Evolutionary conservation across 2,797 vertebrate genomes (phyloP).

Genomic region (Tenualosa ilisha): DNA sequence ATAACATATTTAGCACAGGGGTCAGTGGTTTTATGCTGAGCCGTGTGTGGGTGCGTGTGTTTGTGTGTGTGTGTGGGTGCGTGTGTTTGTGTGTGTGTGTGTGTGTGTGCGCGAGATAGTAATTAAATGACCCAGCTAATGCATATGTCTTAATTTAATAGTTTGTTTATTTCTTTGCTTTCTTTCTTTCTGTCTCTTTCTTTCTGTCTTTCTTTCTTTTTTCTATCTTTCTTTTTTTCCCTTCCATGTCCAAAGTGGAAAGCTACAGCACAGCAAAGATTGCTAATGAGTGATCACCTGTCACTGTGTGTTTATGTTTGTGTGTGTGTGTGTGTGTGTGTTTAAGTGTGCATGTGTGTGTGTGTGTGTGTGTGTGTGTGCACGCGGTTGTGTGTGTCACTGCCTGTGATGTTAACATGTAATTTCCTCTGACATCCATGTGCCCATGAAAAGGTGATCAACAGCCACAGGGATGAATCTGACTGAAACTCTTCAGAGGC

Average conservation of each 20-base stretch:
- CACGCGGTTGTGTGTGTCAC: neutral
- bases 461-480: slow-evolving; percentile 37
- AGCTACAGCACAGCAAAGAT: neutral
- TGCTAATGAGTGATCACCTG: slow-evolving; percentile 32
- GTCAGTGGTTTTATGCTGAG: slow-evolving; percentile 40
- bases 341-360: neutral
- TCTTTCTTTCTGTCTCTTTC: neutral
- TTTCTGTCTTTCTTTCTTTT: no score
- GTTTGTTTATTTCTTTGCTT: neutral
- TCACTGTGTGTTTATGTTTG: slow-evolving; percentile 7
- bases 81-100: slow-evolving; percentile 20
- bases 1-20: slow-evolving; percentile 34
- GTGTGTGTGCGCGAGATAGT: slow-evolving; percentile 36
- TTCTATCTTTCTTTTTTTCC: no score
- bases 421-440: slow-evolving; percentile 28
- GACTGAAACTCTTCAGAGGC: slow-evolving; percentile 66
- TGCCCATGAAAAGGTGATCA: slow-evolving; percentile 43
- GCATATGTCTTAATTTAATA: neutral
- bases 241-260: no score
- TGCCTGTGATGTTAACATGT: neutral
- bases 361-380: slow-evolving; percentile 3
- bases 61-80: slow-evolving; percentile 31
- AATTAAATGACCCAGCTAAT: slow-evolving; percentile 31
- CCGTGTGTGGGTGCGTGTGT: slow-evolving; percentile 38
- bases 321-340: neutral